Base-by-base conservation (phyloP, 2,888 invertebrate genomes). In the Deroplatys truncata region DNA sequence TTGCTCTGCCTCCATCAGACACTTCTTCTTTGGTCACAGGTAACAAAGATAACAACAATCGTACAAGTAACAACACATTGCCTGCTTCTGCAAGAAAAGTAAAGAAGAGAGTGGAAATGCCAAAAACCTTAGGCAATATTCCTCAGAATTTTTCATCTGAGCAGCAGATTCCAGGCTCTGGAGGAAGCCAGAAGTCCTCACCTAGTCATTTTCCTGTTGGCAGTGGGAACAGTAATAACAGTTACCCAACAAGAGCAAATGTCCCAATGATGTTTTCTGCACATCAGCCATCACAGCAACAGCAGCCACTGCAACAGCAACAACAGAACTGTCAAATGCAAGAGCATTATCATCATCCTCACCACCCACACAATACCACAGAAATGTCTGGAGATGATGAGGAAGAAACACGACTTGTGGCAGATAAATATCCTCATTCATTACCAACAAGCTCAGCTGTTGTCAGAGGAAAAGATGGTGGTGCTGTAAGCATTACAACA, bases 41-140 rank as follows among this genome's bases (percentile, higher is more conserved):
- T 91, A 93, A 93, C 90, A 92, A 92, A 8, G 94, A 95, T 91
- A 93, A 94, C 10, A 93, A 94, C 89, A 72, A 72, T 72, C 56
- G 56, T 72, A 72, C 56, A 20, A 72, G 56, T 25, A 94, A 94
- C 1, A 95, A 95, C 91, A 95, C 95, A 0, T 92, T 95, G 86
- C 95, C 95, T 72, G 25, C 56, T 25, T 72, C 56, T 1, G 94
- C 94, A 10, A 92, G 95, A 28, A 95, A 95, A 92, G 93, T 94
- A 20, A 95, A 95, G 92, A 95, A 95, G 91, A 93, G 95, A 31
- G 93, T 94, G 28, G 94, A 93, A 92, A 94, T 93, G 92, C 93
- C 93, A 85, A 94, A 72, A 72, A 20, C 56, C 25, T 16, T 72
- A 72, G 56, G 56, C 25, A 72, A 72, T 5, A 72, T 72, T 25